Base-by-base conservation (phyloP, 2,797 vertebrate species). In the Anolis apletophallus region DNA sequence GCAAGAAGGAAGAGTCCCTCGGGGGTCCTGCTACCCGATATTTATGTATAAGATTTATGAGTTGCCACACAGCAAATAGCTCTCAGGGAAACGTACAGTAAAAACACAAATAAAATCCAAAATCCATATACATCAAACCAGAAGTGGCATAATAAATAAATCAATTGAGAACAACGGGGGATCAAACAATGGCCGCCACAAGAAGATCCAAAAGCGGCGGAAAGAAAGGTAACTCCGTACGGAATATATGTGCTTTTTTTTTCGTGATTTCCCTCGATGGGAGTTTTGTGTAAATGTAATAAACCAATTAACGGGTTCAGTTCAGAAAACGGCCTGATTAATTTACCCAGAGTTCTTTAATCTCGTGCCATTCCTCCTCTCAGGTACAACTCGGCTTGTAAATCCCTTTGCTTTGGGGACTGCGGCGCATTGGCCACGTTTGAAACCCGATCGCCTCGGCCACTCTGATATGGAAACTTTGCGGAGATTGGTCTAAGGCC, bases 41-140 rank as follows among this genome's bases (percentile, higher is more conserved):
- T 57, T 73, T 46, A 73, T 83, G 73, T 59, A n/a, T 6, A 61
- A 50, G 81, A 83, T 83, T 83, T 83, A 83, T 83, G n/a, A 61
- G 69, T 73, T 83, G 81, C 81, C 71, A 74, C 73, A 59, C 55
- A 61, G 69, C 55, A 83, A 83, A 74, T 74, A 61, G 69, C 81
- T 83, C 71, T 61, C 81, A 74, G 71, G 69, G 72, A 40, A 36
- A 46, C 68, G 46, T 61, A 83, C 69, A 46, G 55, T 83, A 73
- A 83, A 83, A 83, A n/a, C 81, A 83, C 81, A 83, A 83, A 83
- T 83, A 83, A 74, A 83, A 83, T 74, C 81, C 81, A 61, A 83
- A 83, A 83, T 83, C 81, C 71, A 83, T 83, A 83, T 46, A 74
- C 81, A 83, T 73, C 69, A 57, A 73, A 59, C 57, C 52, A 83